A percentile compares a stretch with the other conserved stretches of the same genome.
These are phyloP conservation scores for Oscheius myriophilus DNA, from an alignment of 2,888 invertebrate species.

Conservation along the genomic window DNA sequence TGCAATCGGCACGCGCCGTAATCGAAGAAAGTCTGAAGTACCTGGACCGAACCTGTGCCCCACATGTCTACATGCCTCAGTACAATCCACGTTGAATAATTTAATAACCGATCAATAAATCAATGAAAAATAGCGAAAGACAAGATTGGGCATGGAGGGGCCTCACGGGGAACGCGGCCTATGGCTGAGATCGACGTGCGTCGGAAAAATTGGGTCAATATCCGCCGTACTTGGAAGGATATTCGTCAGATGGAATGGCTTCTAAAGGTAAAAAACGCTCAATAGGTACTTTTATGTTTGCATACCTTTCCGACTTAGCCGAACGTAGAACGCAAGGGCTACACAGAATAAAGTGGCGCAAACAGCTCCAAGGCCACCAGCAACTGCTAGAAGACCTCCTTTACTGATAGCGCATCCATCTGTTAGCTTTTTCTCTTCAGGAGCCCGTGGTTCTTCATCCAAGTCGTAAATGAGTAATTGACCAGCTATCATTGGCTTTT, in stretches of 20 bases:
- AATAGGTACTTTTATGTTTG: no score
- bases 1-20: conserved; percentile 95
- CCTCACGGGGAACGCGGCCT: conserved; percentile 4
- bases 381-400: conserved; percentile 51
- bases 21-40: conserved; percentile 73
- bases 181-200: conserved; percentile 25
- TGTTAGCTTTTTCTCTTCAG: background rate
- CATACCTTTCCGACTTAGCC: conserved; percentile 24
- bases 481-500: conserved; percentile 66
- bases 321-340: conserved; percentile 32
- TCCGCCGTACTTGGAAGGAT: background rate
- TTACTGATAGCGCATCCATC: conserved; percentile 54
- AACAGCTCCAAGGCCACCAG: conserved; percentile 41
- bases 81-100: conserved; percentile 27
- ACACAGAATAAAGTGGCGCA: conserved; percentile 35
- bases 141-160: no score
- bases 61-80: conserved; percentile 24
- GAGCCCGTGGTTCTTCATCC: conserved; percentile 64
- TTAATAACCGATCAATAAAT: background rate
- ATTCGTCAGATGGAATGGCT: no score
- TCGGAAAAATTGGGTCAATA: conserved; percentile 6
- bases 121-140: no score
- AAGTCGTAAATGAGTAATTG: conserved; percentile 69
- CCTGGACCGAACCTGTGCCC: conserved; percentile 47
- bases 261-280: no score